Conservation (phyloP, 2,797 vertebrate genomes). For the Coccyzus lansbergi region DNA sequence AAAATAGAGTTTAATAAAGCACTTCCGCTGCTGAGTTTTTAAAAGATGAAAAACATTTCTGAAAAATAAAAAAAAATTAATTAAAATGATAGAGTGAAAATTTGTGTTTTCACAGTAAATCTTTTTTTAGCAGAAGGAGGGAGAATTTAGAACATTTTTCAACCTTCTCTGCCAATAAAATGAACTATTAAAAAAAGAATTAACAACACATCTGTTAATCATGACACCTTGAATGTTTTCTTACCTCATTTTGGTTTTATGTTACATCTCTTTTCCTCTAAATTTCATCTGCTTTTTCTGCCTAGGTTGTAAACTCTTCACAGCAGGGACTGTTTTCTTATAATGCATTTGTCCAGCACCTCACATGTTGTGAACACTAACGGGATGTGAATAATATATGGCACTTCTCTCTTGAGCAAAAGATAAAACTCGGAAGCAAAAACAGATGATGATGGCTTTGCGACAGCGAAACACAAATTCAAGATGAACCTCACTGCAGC, state of each 20-base stretch:
- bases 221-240: not conserved
- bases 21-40: not conserved
- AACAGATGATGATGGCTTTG: slow-evolving; percentile 37
- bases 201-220: slow-evolving; percentile 40
- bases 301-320: slow-evolving; percentile 41
- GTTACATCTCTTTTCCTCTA: not conserved
- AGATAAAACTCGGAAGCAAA: slow-evolving; percentile 11
- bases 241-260: not conserved
- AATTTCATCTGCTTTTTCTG: slow-evolving; percentile 3
- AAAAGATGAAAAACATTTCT: not conserved
- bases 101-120: not conserved
- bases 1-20: not conserved
- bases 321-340: slow-evolving; percentile 27
- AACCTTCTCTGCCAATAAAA: not conserved
- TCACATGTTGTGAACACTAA: slow-evolving; percentile 48
- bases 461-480: slow-evolving; percentile 27
- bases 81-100: not conserved
- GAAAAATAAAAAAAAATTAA: not conserved
- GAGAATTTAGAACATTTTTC: not conserved
- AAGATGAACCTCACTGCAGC: slow-evolving; percentile 41
- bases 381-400: slow-evolving; percentile 54
- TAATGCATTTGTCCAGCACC: slow-evolving; percentile 51
- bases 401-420: slow-evolving; percentile 16
- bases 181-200: not conserved
- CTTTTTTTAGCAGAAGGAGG: not conserved